Base-by-base conservation (phyloP, 2,113 vertebrate genomes). In the Pithys albifrons region DNA sequence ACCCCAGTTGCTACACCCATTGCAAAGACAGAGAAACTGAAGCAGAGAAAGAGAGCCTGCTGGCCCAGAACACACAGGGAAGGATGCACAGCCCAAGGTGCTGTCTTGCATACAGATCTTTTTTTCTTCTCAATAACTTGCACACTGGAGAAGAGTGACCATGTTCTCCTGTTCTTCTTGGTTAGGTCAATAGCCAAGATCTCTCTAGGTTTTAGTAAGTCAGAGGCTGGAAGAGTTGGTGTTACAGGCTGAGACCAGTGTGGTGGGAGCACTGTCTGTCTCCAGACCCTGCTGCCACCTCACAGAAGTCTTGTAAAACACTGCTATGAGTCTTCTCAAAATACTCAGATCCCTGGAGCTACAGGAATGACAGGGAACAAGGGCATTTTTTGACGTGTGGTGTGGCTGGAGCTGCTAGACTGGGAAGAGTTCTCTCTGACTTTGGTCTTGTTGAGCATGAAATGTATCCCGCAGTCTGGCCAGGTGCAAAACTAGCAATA, bases 381-480 rank as follows among this genome's bases (percentile, higher is more conserved):
- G 37, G 70, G 28, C 37, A 39, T 54, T 66, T 96, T 75, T 93
- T 66, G 18, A 35, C 48, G 18, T 41, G 24, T 73, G 62, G 14
- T 71, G 6, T 35, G 48, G 14, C 4, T 73, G 49, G 85, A 90
- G 58, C 46, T 91, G 59, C 55, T 85, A 19, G 14, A 19, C 16
- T 37, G n/a, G 46, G 23, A 85, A 70, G 35, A 57, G 11, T 55
- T 59, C 19, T 67, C 39, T 80, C 65, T 92, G 71, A 35, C 39
- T 76, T 76, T 39, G 35, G 20, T 85, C 62, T 82, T 62, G 13
- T 33, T 85, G 51, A 79, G 43, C 37, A 52, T n/a, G 51, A 94
- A 90, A 84, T 33, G 6, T 74, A 59, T 84, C n/a, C 75, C 88
- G 25, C 48, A 67, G 48, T 71, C 85, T 88, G 83, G 33, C 55